Evolutionary conservation across 2,888 invertebrate species (phyloP), one percentile per base, ranked within the genome.

Genomic region (Xestia ashworthii): DNA sequence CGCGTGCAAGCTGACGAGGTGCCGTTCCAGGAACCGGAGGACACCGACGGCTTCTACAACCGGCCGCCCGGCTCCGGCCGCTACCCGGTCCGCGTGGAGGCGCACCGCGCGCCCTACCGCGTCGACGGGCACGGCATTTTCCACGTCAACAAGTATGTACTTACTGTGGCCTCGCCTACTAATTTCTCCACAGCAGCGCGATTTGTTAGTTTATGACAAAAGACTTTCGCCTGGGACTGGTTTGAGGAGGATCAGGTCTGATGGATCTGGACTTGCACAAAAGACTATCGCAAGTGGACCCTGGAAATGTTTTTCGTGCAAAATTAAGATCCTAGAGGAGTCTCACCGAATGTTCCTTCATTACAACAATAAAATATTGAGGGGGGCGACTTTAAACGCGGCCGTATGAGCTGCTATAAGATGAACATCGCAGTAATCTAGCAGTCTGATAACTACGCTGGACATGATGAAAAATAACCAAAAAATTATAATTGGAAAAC

Each of bases 21-120:
- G 4, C 92, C 93, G 16, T 94, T 95, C 89, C 82, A 87, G 65
- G 89, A 92, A 82, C 92, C 96, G 0, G 79, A 87, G 3, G 92
- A 94, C 71, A 94, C 95, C 0, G 91, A 90, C 32, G 96, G 95
- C 8, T 96, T 96, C 91, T 95, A 96, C 93, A 95, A 95, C 92
- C 91, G 93, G 11, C 93, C 94, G 5, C 89, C 89, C 4, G 93
- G 92, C 41, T 84, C 87, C 12, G 95, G 94, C 3, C 91, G 94
- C 50, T 95, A 91, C 88, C 95, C 93, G 19, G 94, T 95, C 41
- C 88, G 90, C 1, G 91, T 92, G 32, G 91, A 94, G 71, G 76
- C 86, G 1, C 85, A 88, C 73, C 78, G 68, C 19, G 73, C 68
- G 16, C 87, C 87, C n/a, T 90, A 90, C 80, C 83, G 81, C 66